These are phyloP conservation scores for Microcebus jonahi DNA, from an alignment of 2,113 vertebrate genomes.

Conservation along the genomic window DNA sequence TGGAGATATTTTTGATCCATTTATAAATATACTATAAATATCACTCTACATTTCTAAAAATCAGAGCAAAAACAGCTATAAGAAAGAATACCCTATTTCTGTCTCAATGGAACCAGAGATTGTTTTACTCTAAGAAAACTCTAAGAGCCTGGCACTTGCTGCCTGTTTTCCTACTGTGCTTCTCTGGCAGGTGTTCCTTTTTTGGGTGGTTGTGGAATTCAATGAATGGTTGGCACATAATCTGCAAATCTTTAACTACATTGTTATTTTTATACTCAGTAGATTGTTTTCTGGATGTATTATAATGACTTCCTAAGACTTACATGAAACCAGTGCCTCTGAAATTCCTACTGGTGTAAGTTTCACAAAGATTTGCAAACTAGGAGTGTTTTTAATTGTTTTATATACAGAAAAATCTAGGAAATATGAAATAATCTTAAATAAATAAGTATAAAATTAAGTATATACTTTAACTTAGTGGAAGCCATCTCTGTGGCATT, in stretches of 20 bases:
- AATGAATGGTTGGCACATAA: conserved; percentile 11
- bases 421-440: not conserved
- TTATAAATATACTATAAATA: conserved; percentile 45
- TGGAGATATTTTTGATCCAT: conserved; percentile 11
- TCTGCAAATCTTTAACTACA: conserved; percentile 39
- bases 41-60: conserved; percentile 36
- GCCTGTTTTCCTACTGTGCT: not conserved
- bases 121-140: conserved; percentile 43
- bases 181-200: conserved; percentile 40
- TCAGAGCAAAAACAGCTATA: conserved; percentile 29
- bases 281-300: not conserved
- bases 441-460: not conserved
- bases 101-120: conserved; percentile 26
- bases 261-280: conserved; percentile 37
- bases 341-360: not conserved
- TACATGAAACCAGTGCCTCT: not conserved
- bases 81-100: conserved; percentile 42
- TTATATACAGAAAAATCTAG: not conserved
- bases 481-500: not conserved
- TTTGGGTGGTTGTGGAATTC: not conserved
- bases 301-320: not conserved
- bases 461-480: not conserved
- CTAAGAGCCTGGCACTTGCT: not conserved
- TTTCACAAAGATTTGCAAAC: conserved; percentile 23
- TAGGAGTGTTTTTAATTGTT: not conserved